Conservation (phyloP, 1,140 invertebrate genomes). For the Magallana angulata region DNA sequence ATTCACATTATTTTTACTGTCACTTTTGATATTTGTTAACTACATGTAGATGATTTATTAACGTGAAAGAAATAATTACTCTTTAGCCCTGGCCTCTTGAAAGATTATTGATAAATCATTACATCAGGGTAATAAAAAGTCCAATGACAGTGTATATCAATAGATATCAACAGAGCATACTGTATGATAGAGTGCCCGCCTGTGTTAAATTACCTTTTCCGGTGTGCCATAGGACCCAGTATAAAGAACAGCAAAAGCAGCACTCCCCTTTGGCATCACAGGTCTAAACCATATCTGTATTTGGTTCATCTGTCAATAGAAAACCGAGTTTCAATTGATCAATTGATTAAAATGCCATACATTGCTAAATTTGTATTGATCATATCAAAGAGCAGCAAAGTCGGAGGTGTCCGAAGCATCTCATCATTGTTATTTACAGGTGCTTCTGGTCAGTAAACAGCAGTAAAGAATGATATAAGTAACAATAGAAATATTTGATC, state of each 20-base stretch:
- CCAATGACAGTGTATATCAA: too few species aligned
- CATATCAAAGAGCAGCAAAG: neutral
- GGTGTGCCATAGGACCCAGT: slow-evolving; percentile 40
- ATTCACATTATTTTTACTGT: too few species aligned
- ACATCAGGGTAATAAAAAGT: too few species aligned
- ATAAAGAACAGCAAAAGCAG: slow-evolving; percentile 64
- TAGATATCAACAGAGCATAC: too few species aligned
- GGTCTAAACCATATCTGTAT: slow-evolving; percentile 67
- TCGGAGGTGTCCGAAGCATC: neutral
- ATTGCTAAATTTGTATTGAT: neutral
- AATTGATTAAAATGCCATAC: neutral
- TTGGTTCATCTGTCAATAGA: slow-evolving; percentile 57
- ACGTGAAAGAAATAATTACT: too few species aligned
- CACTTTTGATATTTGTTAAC: too few species aligned
- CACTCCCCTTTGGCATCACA: slow-evolving; percentile 60
- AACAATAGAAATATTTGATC: too few species aligned
- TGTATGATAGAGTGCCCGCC: too few species aligned
- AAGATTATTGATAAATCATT: too few species aligned
- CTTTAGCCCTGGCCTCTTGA: too few species aligned
- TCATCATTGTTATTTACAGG: neutral
- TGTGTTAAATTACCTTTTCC: slow-evolving; percentile 21
- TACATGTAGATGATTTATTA: too few species aligned
- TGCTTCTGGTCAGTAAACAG: neutral
- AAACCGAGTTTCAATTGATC: neutral
- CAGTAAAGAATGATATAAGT: too few species aligned